phyloP scores from a whole-genome alignment of 2,797 vertebrate genomes.

The Hylomyscus alleni region DNA sequence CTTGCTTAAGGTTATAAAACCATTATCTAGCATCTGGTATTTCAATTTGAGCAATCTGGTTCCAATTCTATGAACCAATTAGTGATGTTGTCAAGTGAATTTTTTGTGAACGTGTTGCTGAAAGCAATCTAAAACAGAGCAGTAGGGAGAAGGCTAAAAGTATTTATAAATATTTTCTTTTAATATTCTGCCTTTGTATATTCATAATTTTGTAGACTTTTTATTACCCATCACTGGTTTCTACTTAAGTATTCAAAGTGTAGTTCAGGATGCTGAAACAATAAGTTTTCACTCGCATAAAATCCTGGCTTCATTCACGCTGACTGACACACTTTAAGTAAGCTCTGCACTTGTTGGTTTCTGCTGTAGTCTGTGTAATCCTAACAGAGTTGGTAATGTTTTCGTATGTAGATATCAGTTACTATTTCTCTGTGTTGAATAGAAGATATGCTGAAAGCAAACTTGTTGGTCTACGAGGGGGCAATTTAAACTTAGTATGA shows the following conservation, averaged over 20 bases:
- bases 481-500: background rate
- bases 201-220: background rate
- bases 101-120: background rate
- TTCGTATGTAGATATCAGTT: background rate
- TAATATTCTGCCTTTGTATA: conserved; percentile 1
- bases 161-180: background rate
- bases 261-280: conserved; percentile 5
- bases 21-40: background rate
- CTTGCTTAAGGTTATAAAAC: background rate
- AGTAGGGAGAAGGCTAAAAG: background rate
- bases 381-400: background rate
- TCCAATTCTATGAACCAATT: background rate
- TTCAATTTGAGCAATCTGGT: background rate
- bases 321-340: background rate
- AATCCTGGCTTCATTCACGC: background rate
- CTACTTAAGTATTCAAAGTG: background rate
- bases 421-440: background rate
- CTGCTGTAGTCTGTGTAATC: background rate
- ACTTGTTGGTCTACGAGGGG: background rate
- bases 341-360: background rate
- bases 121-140: background rate
- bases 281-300: background rate
- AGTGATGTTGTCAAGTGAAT: background rate
- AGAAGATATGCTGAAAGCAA: background rate
- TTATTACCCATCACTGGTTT: background rate